Evolutionary conservation across 2,113 vertebrate genomes (phyloP).

Genomic region (Odontesthes bonariensis): DNA sequence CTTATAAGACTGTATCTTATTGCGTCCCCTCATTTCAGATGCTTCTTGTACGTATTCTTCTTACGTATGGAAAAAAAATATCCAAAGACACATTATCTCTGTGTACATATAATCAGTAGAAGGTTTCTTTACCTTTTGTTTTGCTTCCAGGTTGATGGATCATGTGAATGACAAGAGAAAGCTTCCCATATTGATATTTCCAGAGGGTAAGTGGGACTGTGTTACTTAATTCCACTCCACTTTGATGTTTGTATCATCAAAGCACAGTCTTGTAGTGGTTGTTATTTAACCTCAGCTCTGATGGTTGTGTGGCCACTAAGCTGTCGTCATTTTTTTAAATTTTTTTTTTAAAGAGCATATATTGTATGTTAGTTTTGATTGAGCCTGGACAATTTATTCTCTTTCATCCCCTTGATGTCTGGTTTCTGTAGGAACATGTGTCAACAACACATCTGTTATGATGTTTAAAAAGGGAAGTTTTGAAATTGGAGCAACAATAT

Average conservation of each 20-base stretch:
- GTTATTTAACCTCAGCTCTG: conserved; percentile 26
- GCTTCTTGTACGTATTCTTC: too few relatives aligned
- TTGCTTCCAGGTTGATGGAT: conserved; percentile 87
- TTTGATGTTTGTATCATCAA: conserved; percentile 21
- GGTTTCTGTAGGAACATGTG: conserved; percentile 89
- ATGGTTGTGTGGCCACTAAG: conserved; percentile 11
- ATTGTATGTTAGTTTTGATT: conserved; percentile 33
- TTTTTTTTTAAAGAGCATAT: conserved; percentile 18
- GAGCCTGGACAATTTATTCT: conserved; percentile 18
- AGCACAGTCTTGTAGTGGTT: conserved; percentile 16
- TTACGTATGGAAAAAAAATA: conserved; percentile 6
- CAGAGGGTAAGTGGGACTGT: conserved; percentile 74
- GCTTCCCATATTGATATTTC: conserved; percentile 93
- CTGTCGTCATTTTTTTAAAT: conserved; percentile 13
- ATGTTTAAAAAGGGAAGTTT: conserved; percentile 99
- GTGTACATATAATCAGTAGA: conserved; percentile 11
- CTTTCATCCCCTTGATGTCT: conserved; percentile 38
- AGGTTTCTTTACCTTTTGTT: conserved; percentile 44
- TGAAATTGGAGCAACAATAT: conserved; percentile 95
- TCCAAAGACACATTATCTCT: conserved; percentile 17
- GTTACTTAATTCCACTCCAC: conserved; percentile 11
- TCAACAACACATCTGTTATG: conserved; percentile 99
- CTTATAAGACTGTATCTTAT: neutral
- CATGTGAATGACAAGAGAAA: conserved; percentile 93
- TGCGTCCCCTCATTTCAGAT: conserved; percentile 12